Percentiles rank a stretch among this genome's conserved stretches.
Conservation (phyloP, 2,797 vertebrate genomes). For the Chiroxiphia lanceolata region DNA sequence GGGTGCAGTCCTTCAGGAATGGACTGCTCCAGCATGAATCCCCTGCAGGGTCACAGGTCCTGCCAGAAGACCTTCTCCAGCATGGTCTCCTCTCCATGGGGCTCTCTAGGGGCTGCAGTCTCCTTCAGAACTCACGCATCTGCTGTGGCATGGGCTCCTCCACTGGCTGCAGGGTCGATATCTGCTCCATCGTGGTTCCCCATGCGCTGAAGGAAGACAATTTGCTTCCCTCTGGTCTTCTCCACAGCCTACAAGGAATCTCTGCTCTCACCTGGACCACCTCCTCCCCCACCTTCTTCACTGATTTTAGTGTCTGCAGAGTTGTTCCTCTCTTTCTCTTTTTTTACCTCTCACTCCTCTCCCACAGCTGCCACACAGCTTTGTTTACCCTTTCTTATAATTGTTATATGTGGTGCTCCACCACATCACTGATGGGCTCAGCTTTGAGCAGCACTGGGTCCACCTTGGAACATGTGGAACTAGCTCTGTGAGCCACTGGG, state of each 20-base stretch:
- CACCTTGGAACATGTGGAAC: not conserved
- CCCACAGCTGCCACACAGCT: not conserved
- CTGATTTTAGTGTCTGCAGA: not conserved
- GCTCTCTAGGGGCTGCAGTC: not conserved
- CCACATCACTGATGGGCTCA: not conserved
- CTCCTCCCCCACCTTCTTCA: not conserved
- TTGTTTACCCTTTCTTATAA: not conserved
- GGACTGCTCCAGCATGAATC: not conserved
- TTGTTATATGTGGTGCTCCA: not conserved
- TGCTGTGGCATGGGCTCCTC: not conserved
- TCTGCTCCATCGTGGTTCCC: not conserved
- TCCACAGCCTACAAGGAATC: not conserved
- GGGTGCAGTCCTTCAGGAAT: not conserved
- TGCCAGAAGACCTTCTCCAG: not conserved
- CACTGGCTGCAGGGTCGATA: accelerated
- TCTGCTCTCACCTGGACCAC: not conserved
- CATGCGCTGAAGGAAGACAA: not conserved
- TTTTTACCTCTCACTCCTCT: not conserved
- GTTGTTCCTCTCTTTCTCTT: not conserved
- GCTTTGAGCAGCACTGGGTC: not conserved
- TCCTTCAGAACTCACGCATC: not conserved
- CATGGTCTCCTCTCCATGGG: accelerated
- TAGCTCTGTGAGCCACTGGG: not conserved
- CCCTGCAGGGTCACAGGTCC: not conserved
- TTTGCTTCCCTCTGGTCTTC: not conserved